Percentiles rank a stretch among this genome's conserved stretches.
Evolutionary conservation across 1,140 invertebrate species (phyloP).

Genomic region (Hylyphantes graminicola): DNA sequence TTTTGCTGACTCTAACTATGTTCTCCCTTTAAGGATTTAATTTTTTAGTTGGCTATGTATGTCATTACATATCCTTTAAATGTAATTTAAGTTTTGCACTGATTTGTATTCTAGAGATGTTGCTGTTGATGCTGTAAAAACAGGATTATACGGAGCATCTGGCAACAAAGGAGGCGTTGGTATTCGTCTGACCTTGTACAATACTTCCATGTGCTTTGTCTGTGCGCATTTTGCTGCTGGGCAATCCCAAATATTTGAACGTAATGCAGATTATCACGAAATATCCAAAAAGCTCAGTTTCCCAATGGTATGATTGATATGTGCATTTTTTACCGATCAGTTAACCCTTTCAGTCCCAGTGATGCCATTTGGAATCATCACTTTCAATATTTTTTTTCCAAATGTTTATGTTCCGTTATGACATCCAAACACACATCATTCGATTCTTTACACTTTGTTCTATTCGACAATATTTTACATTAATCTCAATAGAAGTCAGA

Average conservation of each 20-base stretch:
- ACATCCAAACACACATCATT: no score
- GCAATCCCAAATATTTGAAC: slow-evolving; percentile 92
- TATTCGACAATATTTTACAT: no score
- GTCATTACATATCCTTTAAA: no score
- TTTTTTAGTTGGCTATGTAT: no score
- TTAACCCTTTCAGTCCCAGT: no score
- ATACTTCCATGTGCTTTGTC: slow-evolving; percentile 95
- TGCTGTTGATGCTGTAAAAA: slow-evolving; percentile 95
- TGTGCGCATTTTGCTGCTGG: slow-evolving; percentile 99
- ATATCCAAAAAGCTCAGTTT: slow-evolving; percentile 93
- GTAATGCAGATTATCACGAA: slow-evolving; percentile 96
- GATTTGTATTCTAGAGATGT: slow-evolving; percentile 77
- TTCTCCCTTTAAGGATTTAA: no score
- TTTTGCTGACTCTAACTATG: no score
- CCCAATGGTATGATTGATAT: slow-evolving; percentile 78
- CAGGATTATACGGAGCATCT: slow-evolving; percentile 92
- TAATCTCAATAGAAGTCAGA: no score
- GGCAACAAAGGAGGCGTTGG: slow-evolving; percentile 97
- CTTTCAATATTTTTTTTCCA: no score
- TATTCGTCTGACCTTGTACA: slow-evolving; percentile 90
- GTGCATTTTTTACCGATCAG: neutral
- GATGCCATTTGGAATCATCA: no score
- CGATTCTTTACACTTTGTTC: no score
- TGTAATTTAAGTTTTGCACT: neutral
- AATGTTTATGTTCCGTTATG: no score